phyloP scores from a whole-genome alignment of 23 tunicate species.

The Aplidium turbinatum region DNA sequence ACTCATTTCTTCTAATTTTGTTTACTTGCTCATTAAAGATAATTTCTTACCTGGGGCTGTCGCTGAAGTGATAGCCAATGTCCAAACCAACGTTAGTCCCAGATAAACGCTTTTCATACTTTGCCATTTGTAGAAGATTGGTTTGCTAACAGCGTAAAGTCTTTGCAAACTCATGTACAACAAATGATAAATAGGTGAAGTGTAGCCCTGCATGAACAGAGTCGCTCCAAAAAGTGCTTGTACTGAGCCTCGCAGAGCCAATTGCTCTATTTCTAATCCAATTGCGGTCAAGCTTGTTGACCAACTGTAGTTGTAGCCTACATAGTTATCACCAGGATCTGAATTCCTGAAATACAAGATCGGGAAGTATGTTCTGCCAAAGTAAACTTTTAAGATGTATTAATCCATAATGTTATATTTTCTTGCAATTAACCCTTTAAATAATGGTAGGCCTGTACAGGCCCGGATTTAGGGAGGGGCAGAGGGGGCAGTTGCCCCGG shows the following conservation, averaged over 20 bases:
- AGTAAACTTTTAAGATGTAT: too few relatives aligned
- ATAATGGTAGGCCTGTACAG: too few relatives aligned
- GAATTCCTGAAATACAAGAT: neutral
- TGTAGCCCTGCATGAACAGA: neutral
- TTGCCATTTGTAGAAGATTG: neutral
- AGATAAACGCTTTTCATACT: neutral
- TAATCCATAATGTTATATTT: too few relatives aligned
- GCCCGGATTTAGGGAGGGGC: too few relatives aligned
- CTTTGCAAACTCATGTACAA: neutral
- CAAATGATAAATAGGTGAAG: conserved; percentile 12
- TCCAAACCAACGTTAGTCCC: conserved; percentile 7
- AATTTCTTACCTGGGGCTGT: conserved; percentile 1
- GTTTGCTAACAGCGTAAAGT: neutral
- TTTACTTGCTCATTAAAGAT: neutral
- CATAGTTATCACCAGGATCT: neutral
- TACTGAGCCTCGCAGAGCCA: neutral
- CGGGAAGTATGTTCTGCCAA: too few relatives aligned
- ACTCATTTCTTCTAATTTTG: too few relatives aligned
- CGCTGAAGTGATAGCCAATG: neutral
- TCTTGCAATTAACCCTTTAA: too few relatives aligned
- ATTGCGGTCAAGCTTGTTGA: neutral
- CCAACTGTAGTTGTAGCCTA: neutral
- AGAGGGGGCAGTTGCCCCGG: too few relatives aligned
- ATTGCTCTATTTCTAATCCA: neutral
- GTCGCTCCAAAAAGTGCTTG: neutral